Evolutionary conservation across 2,797 vertebrate species (phyloP).

Genomic region (Phrynocephalus guinanensis): DNA sequence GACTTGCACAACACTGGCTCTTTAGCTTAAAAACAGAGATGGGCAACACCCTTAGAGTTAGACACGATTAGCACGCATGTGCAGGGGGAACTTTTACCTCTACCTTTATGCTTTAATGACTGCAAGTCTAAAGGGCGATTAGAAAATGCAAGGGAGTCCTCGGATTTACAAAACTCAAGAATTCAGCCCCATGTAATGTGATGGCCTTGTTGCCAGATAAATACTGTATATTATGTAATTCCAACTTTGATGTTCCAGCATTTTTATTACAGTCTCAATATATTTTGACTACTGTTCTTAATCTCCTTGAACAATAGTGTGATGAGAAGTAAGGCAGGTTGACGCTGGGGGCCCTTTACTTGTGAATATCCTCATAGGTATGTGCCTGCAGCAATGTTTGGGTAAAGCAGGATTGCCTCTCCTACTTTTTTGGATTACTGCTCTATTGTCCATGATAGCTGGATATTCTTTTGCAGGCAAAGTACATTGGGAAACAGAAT

Average conservation of each 20-base stretch:
- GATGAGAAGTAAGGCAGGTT: neutral
- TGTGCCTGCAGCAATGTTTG: too few relatives aligned
- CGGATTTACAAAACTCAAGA: neutral
- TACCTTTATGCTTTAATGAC: constrained; percentile 31
- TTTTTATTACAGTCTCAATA: neutral
- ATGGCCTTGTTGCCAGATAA: neutral
- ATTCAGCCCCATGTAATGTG: neutral
- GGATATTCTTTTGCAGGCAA: neutral
- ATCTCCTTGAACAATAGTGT: neutral
- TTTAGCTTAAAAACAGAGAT: too few relatives aligned
- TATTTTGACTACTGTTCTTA: neutral
- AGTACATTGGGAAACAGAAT: neutral
- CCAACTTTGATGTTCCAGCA: too few relatives aligned
- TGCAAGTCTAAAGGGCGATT: constrained; percentile 5
- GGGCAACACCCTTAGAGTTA: too few relatives aligned
- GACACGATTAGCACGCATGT: too few relatives aligned
- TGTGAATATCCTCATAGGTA: too few relatives aligned
- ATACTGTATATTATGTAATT: too few relatives aligned
- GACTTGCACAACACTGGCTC: too few relatives aligned
- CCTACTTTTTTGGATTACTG: too few relatives aligned
- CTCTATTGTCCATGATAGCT: too few relatives aligned
- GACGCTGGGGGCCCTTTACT: neutral
- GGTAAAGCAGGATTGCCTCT: too few relatives aligned
- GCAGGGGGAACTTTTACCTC: too few relatives aligned
- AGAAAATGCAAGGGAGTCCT: constrained; percentile 14